These are phyloP conservation scores for Drosophila algonquin DNA, from an alignment of 2,888 invertebrate genomes.

Conservation along the genomic window DNA sequence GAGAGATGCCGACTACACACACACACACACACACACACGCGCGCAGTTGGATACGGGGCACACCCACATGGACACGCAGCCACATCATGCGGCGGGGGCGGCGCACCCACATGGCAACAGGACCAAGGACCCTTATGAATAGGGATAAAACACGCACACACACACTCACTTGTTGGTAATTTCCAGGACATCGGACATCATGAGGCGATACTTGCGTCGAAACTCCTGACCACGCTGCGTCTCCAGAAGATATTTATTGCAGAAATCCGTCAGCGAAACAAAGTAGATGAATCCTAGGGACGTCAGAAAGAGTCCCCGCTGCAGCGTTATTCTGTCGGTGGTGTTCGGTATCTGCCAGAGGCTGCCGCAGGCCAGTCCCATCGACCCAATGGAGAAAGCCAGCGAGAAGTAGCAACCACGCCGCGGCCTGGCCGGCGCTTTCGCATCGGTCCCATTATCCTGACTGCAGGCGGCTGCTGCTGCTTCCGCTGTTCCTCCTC, in stretches of 20 bases:
- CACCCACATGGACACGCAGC: neutral
- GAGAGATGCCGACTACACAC: neutral
- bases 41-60: neutral
- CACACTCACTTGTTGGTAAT: constrained; percentile 89
- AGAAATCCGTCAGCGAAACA: constrained; percentile 87
- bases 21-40: neutral
- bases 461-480: neutral
- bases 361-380: constrained; percentile 83
- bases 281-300: constrained; percentile 88
- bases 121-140: neutral
- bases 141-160: neutral
- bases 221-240: constrained; percentile 86
- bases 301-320: constrained; percentile 87
- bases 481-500: too few species aligned
- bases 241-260: constrained; percentile 86
- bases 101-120: neutral
- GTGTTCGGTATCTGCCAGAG: constrained; percentile 82
- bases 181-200: constrained; percentile 88
- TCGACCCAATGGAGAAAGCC: constrained; percentile 83
- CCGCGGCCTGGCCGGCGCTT: constrained; percentile 18
- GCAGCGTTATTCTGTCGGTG: constrained; percentile 86
- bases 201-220: constrained; percentile 87
- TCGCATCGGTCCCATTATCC: neutral
- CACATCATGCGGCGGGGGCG: neutral
- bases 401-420: constrained; percentile 82